Evolutionary conservation across 2,888 invertebrate genomes (phyloP).

Genomic region (Phyllotreta cruciferae): DNA sequence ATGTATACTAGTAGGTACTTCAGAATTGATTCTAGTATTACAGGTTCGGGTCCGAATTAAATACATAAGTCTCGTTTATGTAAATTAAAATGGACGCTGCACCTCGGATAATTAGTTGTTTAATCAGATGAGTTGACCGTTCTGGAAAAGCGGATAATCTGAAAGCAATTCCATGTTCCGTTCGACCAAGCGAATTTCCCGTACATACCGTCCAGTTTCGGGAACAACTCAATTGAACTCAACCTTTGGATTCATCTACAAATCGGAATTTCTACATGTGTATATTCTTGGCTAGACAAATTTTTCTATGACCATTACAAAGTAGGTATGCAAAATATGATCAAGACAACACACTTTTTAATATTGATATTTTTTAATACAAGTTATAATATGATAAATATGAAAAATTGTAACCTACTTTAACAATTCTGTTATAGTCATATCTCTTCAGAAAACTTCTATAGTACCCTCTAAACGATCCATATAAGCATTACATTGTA

Average conservation of each 20-base stretch:
- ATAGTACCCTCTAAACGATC: too few relatives aligned
- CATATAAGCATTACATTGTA: too few relatives aligned
- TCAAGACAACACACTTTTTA: too few relatives aligned
- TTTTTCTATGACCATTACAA: too few relatives aligned
- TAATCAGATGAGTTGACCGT: constrained; percentile 41
- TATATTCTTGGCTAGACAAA: too few relatives aligned
- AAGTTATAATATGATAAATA: too few relatives aligned
- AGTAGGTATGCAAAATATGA: too few relatives aligned
- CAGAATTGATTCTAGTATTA: background rate
- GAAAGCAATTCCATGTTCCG: constrained; percentile 46
- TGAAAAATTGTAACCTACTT: too few relatives aligned
- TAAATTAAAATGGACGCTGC: constrained; percentile 33
- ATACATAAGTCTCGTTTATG: constrained; percentile 24
- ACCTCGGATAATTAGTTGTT: constrained; percentile 37
- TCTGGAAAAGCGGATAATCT: constrained; percentile 45
- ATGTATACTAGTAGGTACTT: background rate
- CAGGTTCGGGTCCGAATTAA: constrained; percentile 1
- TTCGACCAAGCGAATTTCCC: constrained; percentile 34
- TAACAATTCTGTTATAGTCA: too few relatives aligned
- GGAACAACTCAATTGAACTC: constrained; percentile 2
- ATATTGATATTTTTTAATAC: too few relatives aligned
- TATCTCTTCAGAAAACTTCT: too few relatives aligned
- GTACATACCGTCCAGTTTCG: constrained; percentile 29
- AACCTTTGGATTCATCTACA: background rate
- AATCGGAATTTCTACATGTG: too few relatives aligned